Evolutionary conservation across 2,888 invertebrate species (phyloP).

Genomic region (Polia nebulosa): DNA sequence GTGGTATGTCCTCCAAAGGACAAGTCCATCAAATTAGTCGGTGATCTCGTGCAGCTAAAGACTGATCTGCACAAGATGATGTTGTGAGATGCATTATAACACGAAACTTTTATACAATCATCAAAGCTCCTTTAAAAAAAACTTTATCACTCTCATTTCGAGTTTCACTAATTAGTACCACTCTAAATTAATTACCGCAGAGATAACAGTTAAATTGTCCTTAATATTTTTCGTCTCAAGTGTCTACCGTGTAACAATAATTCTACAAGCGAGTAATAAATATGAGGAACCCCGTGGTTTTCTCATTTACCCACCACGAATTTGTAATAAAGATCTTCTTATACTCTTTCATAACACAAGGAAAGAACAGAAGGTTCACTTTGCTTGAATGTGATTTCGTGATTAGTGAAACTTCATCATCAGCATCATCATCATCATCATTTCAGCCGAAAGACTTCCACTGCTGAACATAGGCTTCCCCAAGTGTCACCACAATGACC

Average conservation of each 20-base stretch:
- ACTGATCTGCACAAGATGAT: not conserved
- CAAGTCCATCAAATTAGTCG: too few relatives aligned
- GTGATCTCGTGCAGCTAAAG: too few relatives aligned
- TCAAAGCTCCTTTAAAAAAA: not conserved
- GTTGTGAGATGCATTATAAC: not conserved
- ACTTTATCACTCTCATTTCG: not conserved
- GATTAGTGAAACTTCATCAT: too few relatives aligned
- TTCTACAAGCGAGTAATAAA: constrained; percentile 45
- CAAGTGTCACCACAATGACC: too few relatives aligned
- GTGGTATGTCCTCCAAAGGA: too few relatives aligned
- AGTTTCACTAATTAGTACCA: not conserved
- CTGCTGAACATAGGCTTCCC: too few relatives aligned
- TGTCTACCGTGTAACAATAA: constrained; percentile 3
- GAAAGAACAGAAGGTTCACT: constrained; percentile 14
- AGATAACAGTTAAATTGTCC: constrained; percentile 5
- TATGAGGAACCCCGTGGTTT: constrained; percentile 51
- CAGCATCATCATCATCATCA: too few relatives aligned
- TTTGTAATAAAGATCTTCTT: constrained; percentile 58
- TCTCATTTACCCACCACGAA: constrained; percentile 59
- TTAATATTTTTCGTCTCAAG: not conserved
- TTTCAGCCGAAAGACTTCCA: too few relatives aligned
- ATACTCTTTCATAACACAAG: not conserved
- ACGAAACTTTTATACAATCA: not conserved
- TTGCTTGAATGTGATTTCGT: not conserved
- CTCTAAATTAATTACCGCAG: not conserved